Percentiles rank a stretch among this genome's conserved stretches.
These are phyloP conservation scores for Aporrectodea caliginosa DNA, from an alignment of 1,140 invertebrate species.

Conservation along the genomic window DNA sequence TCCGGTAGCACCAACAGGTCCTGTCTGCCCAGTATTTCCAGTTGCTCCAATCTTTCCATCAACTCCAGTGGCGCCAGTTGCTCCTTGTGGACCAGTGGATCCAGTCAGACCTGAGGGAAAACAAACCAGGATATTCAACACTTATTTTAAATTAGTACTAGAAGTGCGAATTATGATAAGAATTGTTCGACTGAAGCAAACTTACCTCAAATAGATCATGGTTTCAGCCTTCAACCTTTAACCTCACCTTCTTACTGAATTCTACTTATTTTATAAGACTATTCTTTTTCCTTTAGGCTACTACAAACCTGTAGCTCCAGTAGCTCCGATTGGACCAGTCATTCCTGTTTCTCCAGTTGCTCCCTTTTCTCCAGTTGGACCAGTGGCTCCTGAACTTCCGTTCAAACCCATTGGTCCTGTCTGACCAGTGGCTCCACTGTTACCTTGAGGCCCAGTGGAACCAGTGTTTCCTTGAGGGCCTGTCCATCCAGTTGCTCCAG, in stretches of 20 bases:
- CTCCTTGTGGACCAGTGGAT: conserved; percentile 30
- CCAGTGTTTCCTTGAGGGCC: conserved; percentile 15
- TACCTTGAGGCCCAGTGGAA: not conserved
- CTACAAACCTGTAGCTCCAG: not conserved
- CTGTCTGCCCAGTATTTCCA: conserved; percentile 10
- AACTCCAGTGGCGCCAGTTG: conserved; percentile 33
- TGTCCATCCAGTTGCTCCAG: conserved; percentile 9
- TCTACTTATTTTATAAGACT: not conserved
- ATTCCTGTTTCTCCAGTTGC: conserved; percentile 20
- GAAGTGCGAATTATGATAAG: not conserved
- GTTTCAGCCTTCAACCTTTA: no score
- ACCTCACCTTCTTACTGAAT: not conserved
- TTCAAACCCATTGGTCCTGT: conserved; percentile 5
- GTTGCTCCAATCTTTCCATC: conserved; percentile 38
- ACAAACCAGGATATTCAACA: no score
- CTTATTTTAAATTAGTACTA: not conserved
- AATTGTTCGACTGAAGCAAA: not conserved
- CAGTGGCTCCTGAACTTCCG: conserved; percentile 20
- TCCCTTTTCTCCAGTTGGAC: conserved; percentile 38
- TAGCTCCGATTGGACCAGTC: conserved; percentile 22
- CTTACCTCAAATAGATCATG: not conserved
- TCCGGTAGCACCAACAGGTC: conserved; percentile 16
- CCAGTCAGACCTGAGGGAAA: conserved; percentile 34
- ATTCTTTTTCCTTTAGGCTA: not conserved
- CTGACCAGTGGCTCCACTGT: not conserved